These are phyloP conservation scores for Uloborus plumipes DNA, from an alignment of 2,888 invertebrate species.

Conservation along the genomic window DNA sequence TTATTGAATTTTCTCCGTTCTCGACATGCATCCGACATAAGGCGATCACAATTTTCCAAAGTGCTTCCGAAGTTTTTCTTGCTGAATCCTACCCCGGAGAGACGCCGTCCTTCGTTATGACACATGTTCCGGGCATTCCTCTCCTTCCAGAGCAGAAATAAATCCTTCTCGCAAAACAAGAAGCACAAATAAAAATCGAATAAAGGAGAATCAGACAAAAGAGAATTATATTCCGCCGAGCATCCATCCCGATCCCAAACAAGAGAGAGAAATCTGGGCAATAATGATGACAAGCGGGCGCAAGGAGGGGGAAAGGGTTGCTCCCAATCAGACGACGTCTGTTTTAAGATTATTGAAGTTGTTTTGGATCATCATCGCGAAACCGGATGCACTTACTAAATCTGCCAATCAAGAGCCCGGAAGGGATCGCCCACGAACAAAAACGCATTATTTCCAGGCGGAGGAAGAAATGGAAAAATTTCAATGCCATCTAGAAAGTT, in stretches of 20 bases:
- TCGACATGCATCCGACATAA: too few species aligned
- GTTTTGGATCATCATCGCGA: constrained; percentile 49
- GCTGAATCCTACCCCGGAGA: too few species aligned
- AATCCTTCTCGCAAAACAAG: too few species aligned
- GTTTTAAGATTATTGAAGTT: constrained; percentile 59
- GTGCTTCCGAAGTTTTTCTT: too few species aligned
- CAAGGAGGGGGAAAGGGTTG: constrained; percentile 13
- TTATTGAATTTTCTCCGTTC: too few species aligned
- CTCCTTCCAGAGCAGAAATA: too few species aligned
- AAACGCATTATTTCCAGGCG: background rate
- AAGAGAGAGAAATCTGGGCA: constrained; percentile 1
- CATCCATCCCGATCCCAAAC: too few species aligned
- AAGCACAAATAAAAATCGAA: constrained; percentile 34
- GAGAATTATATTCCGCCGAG: constrained; percentile 40
- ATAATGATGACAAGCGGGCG: constrained; percentile 28
- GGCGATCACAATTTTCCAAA: too few species aligned
- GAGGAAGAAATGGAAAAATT: background rate
- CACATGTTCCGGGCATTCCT: too few species aligned
- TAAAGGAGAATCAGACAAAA: constrained; percentile 46
- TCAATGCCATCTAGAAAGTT: too few species aligned
- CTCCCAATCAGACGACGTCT: constrained; percentile 33
- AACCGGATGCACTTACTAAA: constrained; percentile 63
- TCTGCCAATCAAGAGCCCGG: constrained; percentile 55
- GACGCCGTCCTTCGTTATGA: too few species aligned
- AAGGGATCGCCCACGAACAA: constrained; percentile 17